Percentiles rank a stretch among this genome's conserved stretches.
Conservation (phyloP, 2,797 vertebrate genomes). For the Pipistrellus kuhlii region DNA sequence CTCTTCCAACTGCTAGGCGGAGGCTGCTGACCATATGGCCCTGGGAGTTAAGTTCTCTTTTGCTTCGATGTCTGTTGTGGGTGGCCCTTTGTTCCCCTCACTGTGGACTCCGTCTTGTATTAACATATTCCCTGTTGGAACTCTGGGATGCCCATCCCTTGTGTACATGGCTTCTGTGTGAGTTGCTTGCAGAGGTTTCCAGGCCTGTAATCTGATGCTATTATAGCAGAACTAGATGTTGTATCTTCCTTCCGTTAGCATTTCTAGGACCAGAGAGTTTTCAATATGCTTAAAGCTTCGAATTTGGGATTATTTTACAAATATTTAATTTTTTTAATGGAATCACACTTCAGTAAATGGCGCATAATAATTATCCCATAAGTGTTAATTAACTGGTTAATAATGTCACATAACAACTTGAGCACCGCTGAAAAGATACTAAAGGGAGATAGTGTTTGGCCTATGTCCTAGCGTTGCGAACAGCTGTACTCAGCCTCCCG, state of each 20-base stretch:
- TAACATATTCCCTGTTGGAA: neutral
- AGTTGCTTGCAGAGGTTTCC: neutral
- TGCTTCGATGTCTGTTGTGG: neutral
- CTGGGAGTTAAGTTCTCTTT: neutral
- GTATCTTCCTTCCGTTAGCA: neutral
- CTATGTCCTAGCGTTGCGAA: rapidly evolving
- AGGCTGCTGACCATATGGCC: neutral
- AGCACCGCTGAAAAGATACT: neutral
- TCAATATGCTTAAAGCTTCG: neutral
- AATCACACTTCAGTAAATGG: neutral
- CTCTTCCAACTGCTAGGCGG: neutral
- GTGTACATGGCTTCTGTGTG: too few relatives aligned
- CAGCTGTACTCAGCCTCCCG: neutral
- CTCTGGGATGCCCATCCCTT: neutral
- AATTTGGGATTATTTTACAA: neutral
- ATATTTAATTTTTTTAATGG: neutral
- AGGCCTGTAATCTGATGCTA: neutral
- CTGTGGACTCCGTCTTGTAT: neutral
- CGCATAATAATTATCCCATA: rapidly evolving
- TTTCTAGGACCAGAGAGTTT: neutral
- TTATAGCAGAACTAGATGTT: too few relatives aligned
- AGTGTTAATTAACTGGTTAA: neutral
- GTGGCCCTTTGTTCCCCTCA: neutral
- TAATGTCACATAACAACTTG: rapidly evolving
- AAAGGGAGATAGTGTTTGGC: neutral